phyloP scores from a whole-genome alignment of 2,797 vertebrate species.

The Hirundo rustica region DNA sequence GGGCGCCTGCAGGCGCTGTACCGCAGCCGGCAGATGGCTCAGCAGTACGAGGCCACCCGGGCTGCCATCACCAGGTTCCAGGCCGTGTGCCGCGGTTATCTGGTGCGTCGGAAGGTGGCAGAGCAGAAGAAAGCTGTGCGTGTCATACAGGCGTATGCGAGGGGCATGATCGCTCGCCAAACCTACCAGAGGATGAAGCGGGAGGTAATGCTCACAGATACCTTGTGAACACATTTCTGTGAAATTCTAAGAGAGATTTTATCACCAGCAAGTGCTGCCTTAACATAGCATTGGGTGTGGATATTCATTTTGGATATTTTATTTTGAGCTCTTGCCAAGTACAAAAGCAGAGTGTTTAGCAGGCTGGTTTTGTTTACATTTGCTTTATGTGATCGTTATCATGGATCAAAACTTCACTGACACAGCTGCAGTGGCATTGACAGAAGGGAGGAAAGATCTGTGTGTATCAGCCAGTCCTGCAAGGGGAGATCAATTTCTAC shows the following conservation, averaged over 20 bases:
- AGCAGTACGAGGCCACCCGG: conserved; percentile 78
- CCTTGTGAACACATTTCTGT: background rate
- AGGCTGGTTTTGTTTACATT: background rate
- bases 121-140: conserved; percentile 80
- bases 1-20: conserved; percentile 87
- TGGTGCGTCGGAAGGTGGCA: conserved; percentile 79
- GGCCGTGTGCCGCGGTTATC: conserved; percentile 79
- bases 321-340: background rate
- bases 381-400: background rate
- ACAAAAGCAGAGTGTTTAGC: background rate
- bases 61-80: conserved; percentile 78
- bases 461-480: background rate
- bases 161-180: conserved; percentile 83
- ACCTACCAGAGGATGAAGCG: conserved; percentile 73
- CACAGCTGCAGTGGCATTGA: background rate
- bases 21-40: conserved; percentile 79
- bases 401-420: background rate
- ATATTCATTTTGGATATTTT: background rate
- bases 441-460: background rate
- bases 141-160: conserved; percentile 86
- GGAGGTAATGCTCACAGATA: conserved; percentile 69
- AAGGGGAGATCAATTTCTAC: background rate
- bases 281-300: background rate
- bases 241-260: background rate
- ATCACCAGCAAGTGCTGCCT: background rate